These are phyloP conservation scores for Mus spretus DNA, from an alignment of 2,797 vertebrate species.

Conservation along the genomic window DNA sequence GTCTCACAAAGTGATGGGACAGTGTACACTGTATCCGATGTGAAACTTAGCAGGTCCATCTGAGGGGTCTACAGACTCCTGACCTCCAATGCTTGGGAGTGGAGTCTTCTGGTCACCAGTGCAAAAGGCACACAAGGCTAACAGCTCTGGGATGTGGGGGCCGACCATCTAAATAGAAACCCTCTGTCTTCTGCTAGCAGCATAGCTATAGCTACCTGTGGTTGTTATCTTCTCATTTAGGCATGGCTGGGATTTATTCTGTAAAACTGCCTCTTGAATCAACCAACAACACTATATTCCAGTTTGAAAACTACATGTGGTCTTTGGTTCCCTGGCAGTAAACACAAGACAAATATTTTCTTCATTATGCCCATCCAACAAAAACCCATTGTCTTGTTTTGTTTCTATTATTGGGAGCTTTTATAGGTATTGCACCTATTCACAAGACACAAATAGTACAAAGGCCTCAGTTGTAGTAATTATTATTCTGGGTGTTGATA, in stretches of 20 bases:
- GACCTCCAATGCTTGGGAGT: not conserved
- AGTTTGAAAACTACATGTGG: conserved; percentile 70
- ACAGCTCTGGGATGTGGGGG: not conserved
- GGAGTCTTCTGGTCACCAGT: conserved; percentile 26
- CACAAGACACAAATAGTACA: conserved; percentile 58
- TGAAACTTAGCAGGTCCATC: conserved; percentile 1
- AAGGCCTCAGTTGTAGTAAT: no score
- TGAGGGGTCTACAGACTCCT: not conserved
- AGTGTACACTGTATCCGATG: not conserved
- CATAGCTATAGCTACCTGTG: not conserved
- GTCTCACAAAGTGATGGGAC: not conserved
- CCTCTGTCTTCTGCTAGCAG: not conserved
- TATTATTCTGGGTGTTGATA: no score
- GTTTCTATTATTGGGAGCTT: conserved; percentile 62
- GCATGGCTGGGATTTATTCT: conserved; percentile 22
- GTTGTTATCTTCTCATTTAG: not conserved
- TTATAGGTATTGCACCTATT: conserved; percentile 61
- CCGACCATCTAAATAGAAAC: conserved; percentile 14
- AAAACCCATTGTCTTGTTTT: conserved; percentile 60
- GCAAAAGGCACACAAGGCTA: not conserved
- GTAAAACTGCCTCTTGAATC: conserved; percentile 47
- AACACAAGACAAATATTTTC: conserved; percentile 70
- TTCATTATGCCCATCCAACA: conserved; percentile 59
- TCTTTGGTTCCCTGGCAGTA: conserved; percentile 23
- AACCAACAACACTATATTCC: conserved; percentile 27